Evolutionary conservation across 2,888 invertebrate species (phyloP).

Genomic region (Dasysyrphus tricinctus): DNA sequence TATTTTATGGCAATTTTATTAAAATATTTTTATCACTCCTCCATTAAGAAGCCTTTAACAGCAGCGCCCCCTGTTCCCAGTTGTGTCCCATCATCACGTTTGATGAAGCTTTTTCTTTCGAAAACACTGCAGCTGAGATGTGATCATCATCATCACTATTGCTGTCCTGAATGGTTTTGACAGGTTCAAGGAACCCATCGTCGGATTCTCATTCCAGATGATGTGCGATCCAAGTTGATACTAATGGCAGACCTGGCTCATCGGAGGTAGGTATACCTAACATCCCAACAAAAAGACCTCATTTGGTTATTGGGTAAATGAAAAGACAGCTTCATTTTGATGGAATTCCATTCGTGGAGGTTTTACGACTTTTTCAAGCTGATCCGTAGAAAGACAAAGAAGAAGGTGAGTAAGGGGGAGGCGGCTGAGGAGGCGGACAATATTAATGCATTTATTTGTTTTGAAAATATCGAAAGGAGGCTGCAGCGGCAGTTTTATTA

Average conservation of each 20-base stretch:
- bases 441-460: constrained; percentile 54
- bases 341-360: constrained; percentile 69
- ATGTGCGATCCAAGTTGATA: constrained; percentile 49
- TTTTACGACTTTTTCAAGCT: constrained; percentile 57
- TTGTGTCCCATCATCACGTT: constrained; percentile 36
- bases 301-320: constrained; percentile 26
- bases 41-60: constrained; percentile 51
- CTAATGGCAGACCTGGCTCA: constrained; percentile 6
- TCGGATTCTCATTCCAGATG: constrained; percentile 56
- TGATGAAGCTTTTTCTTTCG: constrained; percentile 58
- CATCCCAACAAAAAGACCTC: constrained; percentile 13
- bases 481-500: constrained; percentile 54
- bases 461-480: constrained; percentile 16
- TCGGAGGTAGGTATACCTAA: constrained; percentile 19
- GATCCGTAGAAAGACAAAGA: constrained; percentile 14
- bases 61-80: not conserved
- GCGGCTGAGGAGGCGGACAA: constrained; percentile 3
- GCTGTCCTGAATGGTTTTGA: constrained; percentile 50
- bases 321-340: constrained; percentile 70
- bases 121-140: constrained; percentile 43
- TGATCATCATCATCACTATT: constrained; percentile 42
- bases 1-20: constrained; percentile 71
- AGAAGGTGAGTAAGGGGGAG: too few relatives aligned
- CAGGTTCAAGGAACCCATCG: constrained; percentile 70
- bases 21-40: constrained; percentile 68